A percentile compares a stretch with the other conserved stretches of the same genome.
Evolutionary conservation across 2,113 vertebrate species (phyloP).

Genomic region (Festucalex cinctus): DNA sequence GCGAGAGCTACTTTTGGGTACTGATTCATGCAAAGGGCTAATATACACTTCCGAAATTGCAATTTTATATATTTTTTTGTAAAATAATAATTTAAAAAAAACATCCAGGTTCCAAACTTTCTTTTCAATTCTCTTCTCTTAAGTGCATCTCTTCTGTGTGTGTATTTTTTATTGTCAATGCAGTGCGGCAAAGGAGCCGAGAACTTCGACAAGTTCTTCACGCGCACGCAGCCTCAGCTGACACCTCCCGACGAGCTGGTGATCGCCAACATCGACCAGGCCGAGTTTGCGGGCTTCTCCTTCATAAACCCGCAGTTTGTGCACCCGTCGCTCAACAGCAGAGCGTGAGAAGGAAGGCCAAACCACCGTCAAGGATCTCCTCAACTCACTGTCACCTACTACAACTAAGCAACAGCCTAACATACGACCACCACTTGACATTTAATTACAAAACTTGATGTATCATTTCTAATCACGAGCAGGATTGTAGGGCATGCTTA

Average conservation of each 20-base stretch:
- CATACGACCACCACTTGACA: slow-evolving; percentile 37
- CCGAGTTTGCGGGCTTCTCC: slow-evolving; percentile 95
- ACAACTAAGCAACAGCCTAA: slow-evolving; percentile 28
- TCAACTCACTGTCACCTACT: slow-evolving; percentile 32
- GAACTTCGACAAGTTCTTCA: slow-evolving; percentile 99
- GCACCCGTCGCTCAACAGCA: slow-evolving; percentile 72
- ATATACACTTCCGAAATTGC: no score
- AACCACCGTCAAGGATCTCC: slow-evolving; percentile 13
- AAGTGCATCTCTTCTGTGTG: not conserved
- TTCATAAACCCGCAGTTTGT: slow-evolving; percentile 91
- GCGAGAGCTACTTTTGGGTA: no score
- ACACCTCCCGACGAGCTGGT: slow-evolving; percentile 95
- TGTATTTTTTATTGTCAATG: not conserved
- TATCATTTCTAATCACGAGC: slow-evolving; percentile 26
- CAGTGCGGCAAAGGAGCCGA: slow-evolving; percentile 94
- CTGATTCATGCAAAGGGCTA: no score
- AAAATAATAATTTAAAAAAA: no score
- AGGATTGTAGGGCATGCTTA: slow-evolving; percentile 31
- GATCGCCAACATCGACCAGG: slow-evolving; percentile 96
- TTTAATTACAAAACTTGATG: slow-evolving; percentile 21
- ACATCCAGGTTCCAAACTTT: not conserved
- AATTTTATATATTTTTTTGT: no score
- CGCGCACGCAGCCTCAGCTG: slow-evolving; percentile 88
- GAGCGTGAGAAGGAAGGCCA: slow-evolving; percentile 68
- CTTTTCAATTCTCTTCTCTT: not conserved